A percentile compares a stretch with the other conserved stretches of the same genome.
phyloP scores from a whole-genome alignment of 2,888 invertebrate genomes.

The Helobdella robusta region DNA sequence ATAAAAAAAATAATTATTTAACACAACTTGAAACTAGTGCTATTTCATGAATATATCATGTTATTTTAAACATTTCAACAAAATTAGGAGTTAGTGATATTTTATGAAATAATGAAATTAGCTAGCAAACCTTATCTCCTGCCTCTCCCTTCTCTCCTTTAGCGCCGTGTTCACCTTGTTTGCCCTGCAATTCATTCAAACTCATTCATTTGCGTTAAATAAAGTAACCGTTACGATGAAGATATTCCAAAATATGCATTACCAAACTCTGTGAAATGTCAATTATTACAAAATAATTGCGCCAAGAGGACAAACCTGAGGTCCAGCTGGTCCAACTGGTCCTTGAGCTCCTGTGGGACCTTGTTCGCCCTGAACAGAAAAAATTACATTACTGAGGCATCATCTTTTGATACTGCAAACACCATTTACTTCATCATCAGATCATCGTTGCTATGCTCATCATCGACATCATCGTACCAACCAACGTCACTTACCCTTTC shows the following conservation, averaged over 20 bases:
- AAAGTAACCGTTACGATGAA: too few species aligned
- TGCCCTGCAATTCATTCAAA: conserved; percentile 15
- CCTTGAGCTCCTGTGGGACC: conserved; percentile 30
- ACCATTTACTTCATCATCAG: too few species aligned
- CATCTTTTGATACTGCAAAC: too few species aligned
- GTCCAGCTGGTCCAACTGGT: conserved; percentile 30
- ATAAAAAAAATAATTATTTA: background rate
- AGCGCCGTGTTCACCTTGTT: conserved; percentile 21
- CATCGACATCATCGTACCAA: background rate
- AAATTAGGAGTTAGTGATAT: background rate
- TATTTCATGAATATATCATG: background rate
- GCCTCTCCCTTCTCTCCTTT: conserved; percentile 33
- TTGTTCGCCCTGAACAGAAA: conserved; percentile 26
- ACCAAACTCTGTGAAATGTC: too few species aligned
- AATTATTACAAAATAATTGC: too few species aligned
- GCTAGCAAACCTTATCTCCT: conserved; percentile 27
- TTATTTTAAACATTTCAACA: background rate
- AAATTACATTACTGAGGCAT: background rate
- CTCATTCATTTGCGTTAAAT: background rate
- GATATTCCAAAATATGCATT: too few species aligned
- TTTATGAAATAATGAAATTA: background rate
- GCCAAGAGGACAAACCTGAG: conserved; percentile 23
- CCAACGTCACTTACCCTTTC: conserved; percentile 25
- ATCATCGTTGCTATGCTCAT: too few species aligned
- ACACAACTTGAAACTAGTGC: background rate